Evolutionary conservation across 1,140 invertebrate species (phyloP).

Genomic region (Drosophila nigrodunni): DNA sequence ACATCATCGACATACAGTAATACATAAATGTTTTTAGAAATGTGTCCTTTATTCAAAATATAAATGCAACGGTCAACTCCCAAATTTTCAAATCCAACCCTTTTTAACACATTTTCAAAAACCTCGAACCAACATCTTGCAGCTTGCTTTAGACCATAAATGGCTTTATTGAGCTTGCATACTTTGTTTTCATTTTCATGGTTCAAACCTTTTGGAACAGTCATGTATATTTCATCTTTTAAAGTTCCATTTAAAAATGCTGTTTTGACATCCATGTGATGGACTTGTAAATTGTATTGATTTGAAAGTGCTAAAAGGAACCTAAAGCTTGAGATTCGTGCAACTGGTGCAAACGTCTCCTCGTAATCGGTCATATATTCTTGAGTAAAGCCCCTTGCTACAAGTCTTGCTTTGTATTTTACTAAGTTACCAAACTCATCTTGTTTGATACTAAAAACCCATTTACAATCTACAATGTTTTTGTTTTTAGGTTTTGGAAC

Average conservation of each 20-base stretch:
- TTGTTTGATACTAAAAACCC: slow-evolving; percentile 54
- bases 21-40: slow-evolving; percentile 1
- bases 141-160: too few species aligned
- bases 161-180: slow-evolving; percentile 25
- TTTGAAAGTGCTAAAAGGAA: too few species aligned
- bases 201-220: slow-evolving; percentile 44
- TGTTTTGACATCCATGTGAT: too few species aligned
- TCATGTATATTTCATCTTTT: slow-evolving; percentile 13
- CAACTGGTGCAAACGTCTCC: not conserved
- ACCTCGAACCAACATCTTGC: too few species aligned
- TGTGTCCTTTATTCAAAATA: not conserved
- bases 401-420: slow-evolving; percentile 84
- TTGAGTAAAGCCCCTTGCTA: slow-evolving; percentile 78
- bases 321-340: too few species aligned
- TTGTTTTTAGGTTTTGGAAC: slow-evolving; percentile 76
- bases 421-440: slow-evolving; percentile 73
- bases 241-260: too few species aligned
- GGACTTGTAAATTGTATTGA: too few species aligned
- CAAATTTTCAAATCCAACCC: not conserved
- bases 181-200: not conserved
- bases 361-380: slow-evolving; percentile 63
- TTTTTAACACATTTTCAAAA: slow-evolving; percentile 11
- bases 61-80: slow-evolving; percentile 4
- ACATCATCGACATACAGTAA: slow-evolving; percentile 61
- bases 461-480: slow-evolving; percentile 75